Percentiles rank a stretch among this genome's conserved stretches.
Evolutionary conservation across 2,888 invertebrate species (phyloP).

Genomic region (Antitype chi): DNA sequence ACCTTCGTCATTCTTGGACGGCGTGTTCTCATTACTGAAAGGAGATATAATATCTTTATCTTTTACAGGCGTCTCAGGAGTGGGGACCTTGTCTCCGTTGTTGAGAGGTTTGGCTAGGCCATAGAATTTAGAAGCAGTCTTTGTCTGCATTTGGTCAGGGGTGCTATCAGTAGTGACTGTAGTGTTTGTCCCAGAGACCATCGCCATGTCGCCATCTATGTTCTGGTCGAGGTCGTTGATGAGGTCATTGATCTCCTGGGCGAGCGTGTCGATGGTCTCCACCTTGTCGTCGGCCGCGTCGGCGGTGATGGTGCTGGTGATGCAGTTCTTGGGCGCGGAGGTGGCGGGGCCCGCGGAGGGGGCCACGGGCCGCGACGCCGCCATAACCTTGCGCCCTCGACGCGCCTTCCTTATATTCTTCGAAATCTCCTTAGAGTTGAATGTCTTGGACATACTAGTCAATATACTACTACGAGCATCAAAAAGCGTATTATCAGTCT

Average conservation of each 20-base stretch:
- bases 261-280: conserved; percentile 85
- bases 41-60: conserved; percentile 77
- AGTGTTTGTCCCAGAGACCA: conserved; percentile 66
- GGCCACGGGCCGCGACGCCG: conserved; percentile 67
- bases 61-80: conserved; percentile 84
- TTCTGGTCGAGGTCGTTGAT: conserved; percentile 86
- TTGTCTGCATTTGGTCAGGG: conserved; percentile 78
- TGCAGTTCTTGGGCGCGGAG: conserved; percentile 45
- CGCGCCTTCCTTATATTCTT: conserved; percentile 88
- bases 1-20: conserved; percentile 85
- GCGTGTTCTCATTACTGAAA: conserved; percentile 80
- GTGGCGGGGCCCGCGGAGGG: conserved; percentile 53
- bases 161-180: conserved; percentile 44
- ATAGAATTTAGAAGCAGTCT: conserved; percentile 83
- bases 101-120: conserved; percentile 82
- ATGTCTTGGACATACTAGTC: conserved; percentile 90
- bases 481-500: conserved; percentile 91
- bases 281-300: conserved; percentile 78
- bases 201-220: conserved; percentile 82
- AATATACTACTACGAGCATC: conserved; percentile 89
- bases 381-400: conserved; percentile 84
- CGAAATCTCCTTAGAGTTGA: conserved; percentile 87
- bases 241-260: conserved; percentile 88
- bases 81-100: conserved; percentile 76
- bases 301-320: conserved; percentile 72